phyloP scores from a whole-genome alignment of 2,888 invertebrate genomes.

The Sinhomidia bicolor region DNA sequence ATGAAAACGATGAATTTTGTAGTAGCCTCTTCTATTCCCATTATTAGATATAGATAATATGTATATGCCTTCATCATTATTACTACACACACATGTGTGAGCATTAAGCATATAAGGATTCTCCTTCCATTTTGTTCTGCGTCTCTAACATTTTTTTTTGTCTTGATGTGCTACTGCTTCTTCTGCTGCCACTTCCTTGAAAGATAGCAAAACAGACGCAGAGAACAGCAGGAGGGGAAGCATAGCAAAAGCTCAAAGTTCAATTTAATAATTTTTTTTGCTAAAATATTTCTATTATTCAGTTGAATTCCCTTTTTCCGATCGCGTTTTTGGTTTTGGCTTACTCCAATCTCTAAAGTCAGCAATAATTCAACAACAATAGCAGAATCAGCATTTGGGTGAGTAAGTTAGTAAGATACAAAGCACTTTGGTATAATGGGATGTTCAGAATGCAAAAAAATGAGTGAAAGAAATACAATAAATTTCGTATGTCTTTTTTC shows the following conservation, averaged over 20 bases:
- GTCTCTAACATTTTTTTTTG: not conserved
- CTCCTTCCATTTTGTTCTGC: no score
- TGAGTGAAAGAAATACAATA: no score
- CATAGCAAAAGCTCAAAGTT: not conserved
- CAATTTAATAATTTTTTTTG: not conserved
- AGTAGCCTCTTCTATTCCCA: not conserved
- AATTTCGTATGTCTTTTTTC: no score
- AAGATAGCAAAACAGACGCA: not conserved
- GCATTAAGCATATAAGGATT: no score
- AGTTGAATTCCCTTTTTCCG: not conserved
- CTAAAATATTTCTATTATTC: not conserved
- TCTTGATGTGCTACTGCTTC: not conserved
- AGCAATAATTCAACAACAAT: constrained; percentile 47
- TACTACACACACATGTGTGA: not conserved
- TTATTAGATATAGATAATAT: not conserved
- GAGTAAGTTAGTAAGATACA: no score
- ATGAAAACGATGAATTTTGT: not conserved
- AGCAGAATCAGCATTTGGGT: no score
- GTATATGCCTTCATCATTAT: not conserved
- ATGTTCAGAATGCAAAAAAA: no score
- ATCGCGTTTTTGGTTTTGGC: not conserved
- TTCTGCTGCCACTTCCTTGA: not conserved
- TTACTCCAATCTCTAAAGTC: not conserved
- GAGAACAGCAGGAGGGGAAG: not conserved
- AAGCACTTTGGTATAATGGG: no score